These are phyloP conservation scores for Tenthredo mesomela DNA, from an alignment of 2,888 invertebrate genomes.

Conservation along the genomic window DNA sequence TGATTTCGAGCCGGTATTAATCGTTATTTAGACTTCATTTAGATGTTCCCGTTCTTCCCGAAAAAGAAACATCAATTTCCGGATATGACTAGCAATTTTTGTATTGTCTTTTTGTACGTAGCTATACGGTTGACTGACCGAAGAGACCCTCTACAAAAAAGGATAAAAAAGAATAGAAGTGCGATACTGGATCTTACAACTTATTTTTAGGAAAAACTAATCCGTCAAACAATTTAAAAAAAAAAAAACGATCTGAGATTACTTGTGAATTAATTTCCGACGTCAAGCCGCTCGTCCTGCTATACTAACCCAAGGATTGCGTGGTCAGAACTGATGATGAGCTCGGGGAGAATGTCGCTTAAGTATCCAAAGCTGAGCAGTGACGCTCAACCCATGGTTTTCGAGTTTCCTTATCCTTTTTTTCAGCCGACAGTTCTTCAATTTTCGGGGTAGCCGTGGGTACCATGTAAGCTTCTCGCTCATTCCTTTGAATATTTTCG, in stretches of 20 bases:
- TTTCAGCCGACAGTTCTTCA: neutral
- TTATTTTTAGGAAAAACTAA: neutral
- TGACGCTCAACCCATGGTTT: slow-evolving; percentile 29
- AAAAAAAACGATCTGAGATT: neutral
- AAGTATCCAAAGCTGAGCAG: slow-evolving; percentile 40
- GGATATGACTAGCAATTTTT: neutral
- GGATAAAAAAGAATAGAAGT: neutral
- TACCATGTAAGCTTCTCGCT: neutral
- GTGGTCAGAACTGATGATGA: slow-evolving; percentile 47
- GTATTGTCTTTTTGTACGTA: neutral
- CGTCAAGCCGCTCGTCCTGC: neutral
- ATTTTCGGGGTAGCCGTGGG: neutral
- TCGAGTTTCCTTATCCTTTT: neutral
- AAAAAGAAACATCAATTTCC: neutral
- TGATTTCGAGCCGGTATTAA: neutral
- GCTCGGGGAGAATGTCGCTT: slow-evolving; percentile 34
- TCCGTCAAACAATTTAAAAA: neutral
- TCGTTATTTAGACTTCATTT: neutral
- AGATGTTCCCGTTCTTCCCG: neutral
- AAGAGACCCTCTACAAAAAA: neutral
- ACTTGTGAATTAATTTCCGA: neutral
- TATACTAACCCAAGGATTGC: slow-evolving; percentile 23
- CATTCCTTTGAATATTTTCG: neutral
- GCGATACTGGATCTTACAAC: neutral
- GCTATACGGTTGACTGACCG: neutral